phyloP scores from a whole-genome alignment of 2,113 vertebrate species.

The Tyto alba region DNA sequence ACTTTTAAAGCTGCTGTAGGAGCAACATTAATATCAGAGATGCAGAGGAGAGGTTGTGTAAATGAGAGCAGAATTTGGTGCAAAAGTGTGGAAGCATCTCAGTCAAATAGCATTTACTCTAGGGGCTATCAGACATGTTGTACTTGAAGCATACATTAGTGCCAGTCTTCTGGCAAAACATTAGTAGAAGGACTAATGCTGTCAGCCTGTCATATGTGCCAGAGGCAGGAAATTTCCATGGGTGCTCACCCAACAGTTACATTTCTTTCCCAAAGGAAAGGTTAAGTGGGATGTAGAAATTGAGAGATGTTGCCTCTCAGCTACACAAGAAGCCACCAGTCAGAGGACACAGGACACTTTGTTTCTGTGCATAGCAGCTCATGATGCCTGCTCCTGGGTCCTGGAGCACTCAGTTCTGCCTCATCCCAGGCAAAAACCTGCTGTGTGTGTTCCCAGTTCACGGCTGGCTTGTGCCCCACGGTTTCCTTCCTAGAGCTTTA shows the following conservation, averaged over 20 bases:
- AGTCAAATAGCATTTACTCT: not conserved
- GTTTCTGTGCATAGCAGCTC: not conserved
- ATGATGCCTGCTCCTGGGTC: rapidly evolving
- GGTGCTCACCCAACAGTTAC: not conserved
- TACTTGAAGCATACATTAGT: not conserved
- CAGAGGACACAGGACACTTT: not conserved
- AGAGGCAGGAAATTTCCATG: not conserved
- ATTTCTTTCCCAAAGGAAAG: not conserved
- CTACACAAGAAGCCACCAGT: not conserved
- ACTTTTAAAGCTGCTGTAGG: not conserved
- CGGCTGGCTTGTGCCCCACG: too few relatives aligned
- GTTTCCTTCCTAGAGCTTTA: not conserved
- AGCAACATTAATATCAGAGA: not conserved
- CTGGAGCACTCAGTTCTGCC: not conserved
- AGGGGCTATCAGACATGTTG: not conserved
- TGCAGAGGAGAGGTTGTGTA: not conserved
- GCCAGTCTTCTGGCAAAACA: not conserved
- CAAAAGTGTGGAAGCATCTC: not conserved
- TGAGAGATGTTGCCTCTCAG: not conserved
- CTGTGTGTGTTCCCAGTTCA: not conserved
- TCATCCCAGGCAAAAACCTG: not conserved
- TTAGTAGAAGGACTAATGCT: not conserved
- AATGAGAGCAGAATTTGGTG: not conserved
- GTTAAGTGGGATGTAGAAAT: not conserved
- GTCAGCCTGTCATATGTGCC: not conserved